Evolutionary conservation across 2,888 invertebrate species (phyloP).

Genomic region (Rapana venosa): DNA sequence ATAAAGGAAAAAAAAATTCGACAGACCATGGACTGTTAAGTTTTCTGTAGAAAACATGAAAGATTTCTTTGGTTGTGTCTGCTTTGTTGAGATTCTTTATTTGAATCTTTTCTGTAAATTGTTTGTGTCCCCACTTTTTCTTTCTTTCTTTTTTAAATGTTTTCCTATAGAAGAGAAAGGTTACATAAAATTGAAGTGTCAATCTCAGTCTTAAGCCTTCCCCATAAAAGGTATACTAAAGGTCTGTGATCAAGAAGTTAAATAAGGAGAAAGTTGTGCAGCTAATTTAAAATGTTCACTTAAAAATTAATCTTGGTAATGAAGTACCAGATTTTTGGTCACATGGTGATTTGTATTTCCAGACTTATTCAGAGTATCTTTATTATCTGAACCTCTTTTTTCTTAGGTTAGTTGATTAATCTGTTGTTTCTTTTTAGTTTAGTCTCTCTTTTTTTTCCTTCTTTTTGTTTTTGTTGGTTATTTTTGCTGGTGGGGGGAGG

Average conservation of each 20-base stretch:
- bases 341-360: neutral
- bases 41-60: neutral
- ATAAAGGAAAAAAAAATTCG: too few relatives aligned
- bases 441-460: too few relatives aligned
- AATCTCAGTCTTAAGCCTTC: neutral
- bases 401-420: neutral
- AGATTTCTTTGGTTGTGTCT: too few relatives aligned
- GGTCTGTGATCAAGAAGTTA: neutral
- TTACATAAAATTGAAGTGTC: neutral
- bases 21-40: neutral
- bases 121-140: neutral
- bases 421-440: too few relatives aligned
- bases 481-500: too few relatives aligned
- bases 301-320: neutral
- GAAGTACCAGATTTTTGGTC: neutral
- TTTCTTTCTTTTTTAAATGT: neutral
- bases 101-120: neutral
- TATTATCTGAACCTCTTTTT: neutral
- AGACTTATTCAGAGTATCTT: neutral
- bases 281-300: neutral
- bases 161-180: too few relatives aligned
- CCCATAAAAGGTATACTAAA: neutral
- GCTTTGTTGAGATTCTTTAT: neutral
- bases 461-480: too few relatives aligned
- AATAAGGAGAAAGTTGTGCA: neutral